Percentiles rank a stretch among this genome's conserved stretches.
These are phyloP conservation scores for Drosophila pallidifrons DNA, from an alignment of 1,140 invertebrate species.

Conservation along the genomic window DNA sequence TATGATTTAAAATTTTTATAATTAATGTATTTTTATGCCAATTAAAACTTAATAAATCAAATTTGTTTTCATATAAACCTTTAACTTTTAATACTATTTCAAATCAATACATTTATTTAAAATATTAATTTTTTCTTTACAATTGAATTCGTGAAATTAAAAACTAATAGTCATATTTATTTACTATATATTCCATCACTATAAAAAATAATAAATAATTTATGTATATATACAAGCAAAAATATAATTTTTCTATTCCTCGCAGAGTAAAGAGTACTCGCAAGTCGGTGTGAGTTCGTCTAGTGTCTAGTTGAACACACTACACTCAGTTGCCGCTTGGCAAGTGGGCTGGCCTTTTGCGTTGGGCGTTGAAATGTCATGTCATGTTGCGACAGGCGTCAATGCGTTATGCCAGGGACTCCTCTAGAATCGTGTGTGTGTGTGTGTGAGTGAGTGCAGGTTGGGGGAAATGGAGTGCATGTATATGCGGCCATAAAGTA, in stretches of 20 bases:
- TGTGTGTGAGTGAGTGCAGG: background rate
- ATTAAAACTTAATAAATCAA: no score
- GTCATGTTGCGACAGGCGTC: slow-evolving; percentile 75
- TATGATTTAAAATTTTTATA: no score
- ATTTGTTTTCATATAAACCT: no score
- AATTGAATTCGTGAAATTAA: no score
- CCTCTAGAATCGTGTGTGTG: background rate
- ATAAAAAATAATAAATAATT: no score
- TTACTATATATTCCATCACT: no score
- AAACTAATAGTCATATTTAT: no score
- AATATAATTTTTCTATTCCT: background rate
- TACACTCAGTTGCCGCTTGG: background rate
- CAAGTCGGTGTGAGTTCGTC: background rate
- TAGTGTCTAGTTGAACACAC: background rate
- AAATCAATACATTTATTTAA: no score
- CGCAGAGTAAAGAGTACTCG: background rate
- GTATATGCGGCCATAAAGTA: slow-evolving; percentile 71
- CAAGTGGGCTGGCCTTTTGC: slow-evolving; percentile 3
- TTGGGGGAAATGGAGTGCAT: slow-evolving; percentile 1
- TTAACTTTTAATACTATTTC: no score
- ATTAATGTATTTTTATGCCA: no score
- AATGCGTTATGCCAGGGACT: slow-evolving; percentile 47
- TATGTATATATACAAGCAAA: background rate
- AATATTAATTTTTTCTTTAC: no score
- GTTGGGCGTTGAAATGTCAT: slow-evolving; percentile 68